Base-by-base conservation (phyloP, 2,113 vertebrate genomes). In the Ammodytes dubius region DNA sequence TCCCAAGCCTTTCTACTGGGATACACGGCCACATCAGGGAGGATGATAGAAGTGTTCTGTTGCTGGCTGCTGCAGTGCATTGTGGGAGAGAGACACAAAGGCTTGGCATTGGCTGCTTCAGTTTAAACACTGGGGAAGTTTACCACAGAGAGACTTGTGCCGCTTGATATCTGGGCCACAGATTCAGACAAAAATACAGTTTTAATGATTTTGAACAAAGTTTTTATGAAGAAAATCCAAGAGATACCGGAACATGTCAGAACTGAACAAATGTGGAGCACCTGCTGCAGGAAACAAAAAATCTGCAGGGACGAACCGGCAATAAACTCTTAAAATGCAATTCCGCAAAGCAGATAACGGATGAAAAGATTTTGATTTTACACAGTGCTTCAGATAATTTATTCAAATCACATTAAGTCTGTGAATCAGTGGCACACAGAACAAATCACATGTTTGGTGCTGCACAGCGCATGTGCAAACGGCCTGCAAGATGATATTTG, bases 401-500 rank as follows among this genome's bases (percentile, higher is more conserved):
- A 81, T 74, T 87, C 80, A 77, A 9, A 74, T 69, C 70, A 54
- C 60, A 77, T 81, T 39, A 14, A 64, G 64, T 56, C 53, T 53
- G 17, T 80, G 74, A 82, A 65, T 82, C 59, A 70, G 54, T 12
- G 15, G 40, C 35, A 54, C 68, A 45, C 19, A 84, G 66, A 61
- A 65, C 57, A 74, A 57, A 75, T 69, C 45, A 50, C 77, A 66
- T 15, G 46, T 52, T 66, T 45, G 60, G 0, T 63, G 60, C 61
- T 60, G 69, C 54, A 15, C 37, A 68, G 70, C 69, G 81, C 79
- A 88, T 79, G 83, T 84, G 77, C 71, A 77, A 69, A 74, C 17
- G 52, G 74, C 53, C 59, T 4, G 46, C 57, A 54, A 71, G 63
- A 75, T 78, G 80, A 69, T 64, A 77, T 87, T 85, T 87, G 54